Evolutionary conservation across 2,797 vertebrate species (phyloP).

Genomic region (Neoniphon sammara): DNA sequence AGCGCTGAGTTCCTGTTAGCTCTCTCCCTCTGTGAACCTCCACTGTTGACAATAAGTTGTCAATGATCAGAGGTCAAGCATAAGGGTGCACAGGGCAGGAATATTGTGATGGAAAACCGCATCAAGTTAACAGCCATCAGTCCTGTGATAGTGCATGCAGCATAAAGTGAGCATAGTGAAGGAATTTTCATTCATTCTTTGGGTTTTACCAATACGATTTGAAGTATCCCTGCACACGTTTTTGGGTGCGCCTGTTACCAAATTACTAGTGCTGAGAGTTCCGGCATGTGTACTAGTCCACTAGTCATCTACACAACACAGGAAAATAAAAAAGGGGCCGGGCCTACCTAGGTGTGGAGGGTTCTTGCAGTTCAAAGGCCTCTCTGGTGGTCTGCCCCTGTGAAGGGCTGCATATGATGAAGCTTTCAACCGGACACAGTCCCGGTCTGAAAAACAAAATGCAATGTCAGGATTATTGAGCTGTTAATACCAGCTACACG

Average conservation of each 20-base stretch:
- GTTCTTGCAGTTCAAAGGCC: slow-evolving; percentile 87
- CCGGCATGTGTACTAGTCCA: not conserved
- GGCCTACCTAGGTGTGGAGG: slow-evolving; percentile 87
- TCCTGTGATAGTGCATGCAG: not conserved
- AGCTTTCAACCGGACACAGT: slow-evolving; percentile 87
- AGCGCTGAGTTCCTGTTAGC: slow-evolving; percentile 89
- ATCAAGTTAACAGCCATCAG: not conserved
- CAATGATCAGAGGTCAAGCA: slow-evolving; percentile 33
- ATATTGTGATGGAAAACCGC: not conserved
- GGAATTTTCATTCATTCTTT: too few species aligned
- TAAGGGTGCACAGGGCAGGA: not conserved
- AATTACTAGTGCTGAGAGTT: not conserved
- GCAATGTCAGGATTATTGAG: slow-evolving; percentile 14
- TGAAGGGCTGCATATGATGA: slow-evolving; percentile 96
- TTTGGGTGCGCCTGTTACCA: not conserved
- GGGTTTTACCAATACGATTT: too few species aligned
- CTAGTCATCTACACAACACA: not conserved
- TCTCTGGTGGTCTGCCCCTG: slow-evolving; percentile 96
- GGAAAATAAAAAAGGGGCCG: not conserved
- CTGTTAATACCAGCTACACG: not conserved
- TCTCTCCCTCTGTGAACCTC: slow-evolving; percentile 90
- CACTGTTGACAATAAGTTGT: slow-evolving; percentile 80
- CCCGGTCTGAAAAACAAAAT: slow-evolving; percentile 85
- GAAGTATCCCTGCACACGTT: too few species aligned
- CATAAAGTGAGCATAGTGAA: not conserved